Conservation (phyloP, 1,140 invertebrate genomes). For the Zophobas morio region DNA sequence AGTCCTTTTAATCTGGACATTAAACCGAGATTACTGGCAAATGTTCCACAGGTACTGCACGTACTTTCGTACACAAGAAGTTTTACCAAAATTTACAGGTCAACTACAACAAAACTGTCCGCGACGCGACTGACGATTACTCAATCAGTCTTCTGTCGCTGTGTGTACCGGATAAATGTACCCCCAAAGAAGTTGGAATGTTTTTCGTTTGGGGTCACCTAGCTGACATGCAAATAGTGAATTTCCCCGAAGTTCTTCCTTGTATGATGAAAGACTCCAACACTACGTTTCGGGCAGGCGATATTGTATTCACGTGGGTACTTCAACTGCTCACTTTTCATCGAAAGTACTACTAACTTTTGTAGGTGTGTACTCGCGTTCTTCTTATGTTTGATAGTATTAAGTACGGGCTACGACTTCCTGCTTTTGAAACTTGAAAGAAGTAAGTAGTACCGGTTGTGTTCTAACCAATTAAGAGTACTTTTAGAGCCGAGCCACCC, state of each 20-base stretch:
- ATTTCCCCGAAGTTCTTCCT: conserved; percentile 3
- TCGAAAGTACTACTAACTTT: background rate
- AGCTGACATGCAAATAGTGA: conserved; percentile 2
- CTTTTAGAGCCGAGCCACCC: conserved; percentile 39
- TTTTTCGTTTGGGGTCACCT: conserved; percentile 22
- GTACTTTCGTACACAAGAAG: background rate
- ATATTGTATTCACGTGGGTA: conserved; percentile 22
- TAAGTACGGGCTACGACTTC: conserved; percentile 4
- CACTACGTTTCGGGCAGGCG: conserved; percentile 3
- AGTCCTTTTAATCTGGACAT: background rate
- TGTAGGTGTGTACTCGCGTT: conserved; percentile 12
- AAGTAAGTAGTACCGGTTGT: background rate
- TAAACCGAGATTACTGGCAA: background rate
- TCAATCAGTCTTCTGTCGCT: conserved; percentile 9
- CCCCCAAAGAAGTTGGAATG: conserved; percentile 14
- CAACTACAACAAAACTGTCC: background rate
- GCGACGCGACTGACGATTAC: background rate
- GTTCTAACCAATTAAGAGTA: background rate
- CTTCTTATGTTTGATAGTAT: conserved; percentile 1
- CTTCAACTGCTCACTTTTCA: background rate
- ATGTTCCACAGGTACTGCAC: background rate
- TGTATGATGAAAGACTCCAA: conserved; percentile 37
- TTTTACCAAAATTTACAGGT: background rate
- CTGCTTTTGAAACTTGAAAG: background rate
- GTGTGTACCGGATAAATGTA: conserved; percentile 37